A percentile compares a stretch with the other conserved stretches of the same genome.
phyloP scores from a whole-genome alignment of 2,113 vertebrate species.

The Ascaphus truei region DNA sequence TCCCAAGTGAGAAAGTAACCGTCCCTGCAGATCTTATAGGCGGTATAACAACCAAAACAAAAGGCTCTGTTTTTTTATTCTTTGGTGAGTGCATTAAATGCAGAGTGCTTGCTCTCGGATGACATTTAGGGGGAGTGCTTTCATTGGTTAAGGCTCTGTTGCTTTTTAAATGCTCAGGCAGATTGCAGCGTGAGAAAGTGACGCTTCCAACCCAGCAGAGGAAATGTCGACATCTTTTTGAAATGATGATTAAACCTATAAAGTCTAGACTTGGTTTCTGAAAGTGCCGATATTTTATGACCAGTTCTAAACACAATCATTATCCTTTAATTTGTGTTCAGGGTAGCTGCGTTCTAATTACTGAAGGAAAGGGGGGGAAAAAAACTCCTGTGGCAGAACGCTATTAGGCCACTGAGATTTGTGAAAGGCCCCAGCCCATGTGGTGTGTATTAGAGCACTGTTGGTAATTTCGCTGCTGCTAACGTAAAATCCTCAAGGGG shows the following conservation, averaged over 20 bases:
- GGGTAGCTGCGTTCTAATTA: conserved; percentile 59
- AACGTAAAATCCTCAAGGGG: conserved; percentile 97
- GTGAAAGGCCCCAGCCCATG: conserved; percentile 72
- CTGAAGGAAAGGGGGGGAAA: conserved; percentile 25
- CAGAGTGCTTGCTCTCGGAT: no score
- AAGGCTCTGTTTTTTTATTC: no score
- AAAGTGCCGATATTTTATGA: conserved; percentile 33
- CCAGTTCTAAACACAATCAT: conserved; percentile 47
- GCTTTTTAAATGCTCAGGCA: not conserved
- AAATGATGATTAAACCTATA: conserved; percentile 35
- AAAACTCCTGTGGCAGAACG: conserved; percentile 50
- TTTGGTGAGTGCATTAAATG: no score
- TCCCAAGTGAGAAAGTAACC: no score
- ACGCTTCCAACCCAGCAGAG: not conserved
- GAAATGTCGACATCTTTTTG: conserved; percentile 25
- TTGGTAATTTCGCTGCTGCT: conserved; percentile 98
- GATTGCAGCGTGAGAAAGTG: conserved; percentile 22
- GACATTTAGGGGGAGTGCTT: no score
- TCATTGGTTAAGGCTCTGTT: no score
- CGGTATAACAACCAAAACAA: no score
- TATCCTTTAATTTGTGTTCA: conserved; percentile 54
- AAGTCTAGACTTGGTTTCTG: conserved; percentile 22
- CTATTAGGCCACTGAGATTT: conserved; percentile 58
- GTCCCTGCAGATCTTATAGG: no score
- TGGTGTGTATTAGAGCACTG: conserved; percentile 95